Evolutionary conservation across 1,140 invertebrate genomes (phyloP).

Genomic region (Drosophila tristis): DNA sequence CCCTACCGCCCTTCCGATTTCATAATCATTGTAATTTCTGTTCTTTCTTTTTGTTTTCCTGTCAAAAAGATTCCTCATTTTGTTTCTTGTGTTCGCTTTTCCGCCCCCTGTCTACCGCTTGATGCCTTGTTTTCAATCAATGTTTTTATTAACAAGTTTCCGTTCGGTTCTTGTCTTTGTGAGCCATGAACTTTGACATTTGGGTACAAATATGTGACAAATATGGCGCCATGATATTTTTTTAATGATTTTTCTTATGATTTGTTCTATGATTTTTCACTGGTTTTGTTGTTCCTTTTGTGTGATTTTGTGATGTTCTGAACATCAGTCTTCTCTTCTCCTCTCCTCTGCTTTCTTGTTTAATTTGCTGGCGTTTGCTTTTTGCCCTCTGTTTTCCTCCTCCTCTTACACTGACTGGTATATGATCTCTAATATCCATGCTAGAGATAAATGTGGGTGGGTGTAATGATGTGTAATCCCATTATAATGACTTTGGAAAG

Average conservation of each 20-base stretch:
- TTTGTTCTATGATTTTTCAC: slow-evolving; percentile 17
- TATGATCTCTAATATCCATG: slow-evolving; percentile 9
- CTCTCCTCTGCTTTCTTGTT: no score
- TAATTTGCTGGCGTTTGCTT: no score
- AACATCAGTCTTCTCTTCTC: no score
- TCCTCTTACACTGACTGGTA: background rate
- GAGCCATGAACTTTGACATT: slow-evolving; percentile 61
- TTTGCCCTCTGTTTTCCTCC: background rate
- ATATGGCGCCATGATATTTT: no score
- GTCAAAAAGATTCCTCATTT: slow-evolving; percentile 53
- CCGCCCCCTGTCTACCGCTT: slow-evolving; percentile 4
- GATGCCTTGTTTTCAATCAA: slow-evolving; percentile 57
- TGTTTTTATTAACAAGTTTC: slow-evolving; percentile 70
- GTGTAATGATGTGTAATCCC: slow-evolving; percentile 20
- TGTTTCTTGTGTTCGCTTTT: slow-evolving; percentile 36
- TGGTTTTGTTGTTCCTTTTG: slow-evolving; percentile 17
- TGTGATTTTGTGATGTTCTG: no score
- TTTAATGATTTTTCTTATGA: slow-evolving; percentile 28
- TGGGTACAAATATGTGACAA: no score
- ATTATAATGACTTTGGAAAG: slow-evolving; percentile 28
- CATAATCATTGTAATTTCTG: slow-evolving; percentile 61
- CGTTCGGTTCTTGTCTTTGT: slow-evolving; percentile 13
- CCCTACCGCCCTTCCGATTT: slow-evolving; percentile 20
- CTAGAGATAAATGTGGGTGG: background rate
- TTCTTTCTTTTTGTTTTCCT: slow-evolving; percentile 19